Conservation (phyloP, 1,140 invertebrate species). For the Thalassaphorura encarpata region DNA sequence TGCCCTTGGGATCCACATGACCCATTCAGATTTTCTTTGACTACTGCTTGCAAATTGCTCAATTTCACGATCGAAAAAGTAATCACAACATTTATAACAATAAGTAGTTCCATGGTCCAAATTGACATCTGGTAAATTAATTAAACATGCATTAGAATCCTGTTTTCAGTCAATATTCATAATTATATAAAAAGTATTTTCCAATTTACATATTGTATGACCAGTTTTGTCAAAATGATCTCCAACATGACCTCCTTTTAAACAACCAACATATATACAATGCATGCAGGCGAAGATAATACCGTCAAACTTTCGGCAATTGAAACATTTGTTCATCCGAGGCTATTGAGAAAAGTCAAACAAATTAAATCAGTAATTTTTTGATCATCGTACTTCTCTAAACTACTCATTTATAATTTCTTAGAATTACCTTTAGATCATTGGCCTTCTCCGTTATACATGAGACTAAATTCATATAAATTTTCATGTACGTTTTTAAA, state of each 20-base stretch:
- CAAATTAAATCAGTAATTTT: too few species aligned
- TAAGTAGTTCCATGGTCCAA: slow-evolving; percentile 79
- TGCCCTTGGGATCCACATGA: not conserved
- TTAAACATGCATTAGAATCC: not conserved
- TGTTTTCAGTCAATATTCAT: not conserved
- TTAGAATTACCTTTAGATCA: too few species aligned
- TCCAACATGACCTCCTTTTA: slow-evolving; percentile 65
- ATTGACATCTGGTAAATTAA: slow-evolving; percentile 43
- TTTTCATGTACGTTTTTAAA: too few species aligned
- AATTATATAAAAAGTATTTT: not conserved
- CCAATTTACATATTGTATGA: slow-evolving; percentile 62
- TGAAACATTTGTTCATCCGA: slow-evolving; percentile 19
- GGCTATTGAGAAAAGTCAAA: too few species aligned
- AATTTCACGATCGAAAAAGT: slow-evolving; percentile 69
- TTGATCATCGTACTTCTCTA: too few species aligned
- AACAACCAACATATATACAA: slow-evolving; percentile 86
- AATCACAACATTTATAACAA: slow-evolving; percentile 83
- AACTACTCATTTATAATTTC: too few species aligned
- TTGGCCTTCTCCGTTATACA: too few species aligned
- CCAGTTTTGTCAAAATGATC: slow-evolving; percentile 69
- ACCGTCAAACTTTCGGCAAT: slow-evolving; percentile 14
- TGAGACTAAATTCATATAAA: too few species aligned
- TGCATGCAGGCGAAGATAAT: slow-evolving; percentile 75
- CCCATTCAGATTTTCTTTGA: slow-evolving; percentile 44
- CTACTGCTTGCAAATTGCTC: slow-evolving; percentile 51